Evolutionary conservation across 2,888 invertebrate species (phyloP), one percentile per base, ranked within the genome.

Genomic region (Drosophila borealis): DNA sequence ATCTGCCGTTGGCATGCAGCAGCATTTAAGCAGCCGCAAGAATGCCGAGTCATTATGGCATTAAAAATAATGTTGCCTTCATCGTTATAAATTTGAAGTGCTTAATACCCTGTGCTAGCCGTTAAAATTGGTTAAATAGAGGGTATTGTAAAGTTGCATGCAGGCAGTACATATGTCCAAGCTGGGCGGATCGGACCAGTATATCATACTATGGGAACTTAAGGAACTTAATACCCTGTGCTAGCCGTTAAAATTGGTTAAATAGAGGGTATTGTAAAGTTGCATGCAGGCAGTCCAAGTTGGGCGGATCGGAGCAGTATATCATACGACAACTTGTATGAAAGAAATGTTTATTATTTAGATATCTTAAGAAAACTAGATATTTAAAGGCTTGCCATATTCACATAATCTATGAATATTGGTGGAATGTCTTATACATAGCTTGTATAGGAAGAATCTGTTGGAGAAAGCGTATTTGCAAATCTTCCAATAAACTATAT

Each of bases 1-100:
- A 45, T 37, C 25, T 55, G 55, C 54, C n/a, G 4, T 34, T 44
- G 42, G 54, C 45, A 46, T 37, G 45, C 34, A 13, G 25, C 25
- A 36, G 21, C 36, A 45, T 42, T 55, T 21, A 36, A 36, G 34
- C 34, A 21, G 25, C 21, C 14, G 55, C 34, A 34, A 55, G 45
- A 55, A 45, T 45, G 55, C 55, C 13, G 44, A 55, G 45, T 55
- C 55, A 55, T 45, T 36, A 45, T 25, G 13, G 6, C 11, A 45
- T 45, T 55, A 36, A 9, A 36, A 45, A 55, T 55, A 45, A 21
- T 36, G 25, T 55, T 55, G 45, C 55, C 41, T 53, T 53, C 36
- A 29, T 53, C 29, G 37, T 29, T 11, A 39, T 11, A 51, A 14
- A 39, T 51, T 39, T 39, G 14, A 21, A 17, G 21, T 8, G 25